These are phyloP conservation scores for Andrena camellia DNA, from an alignment of 2,888 invertebrate genomes.

Conservation along the genomic window DNA sequence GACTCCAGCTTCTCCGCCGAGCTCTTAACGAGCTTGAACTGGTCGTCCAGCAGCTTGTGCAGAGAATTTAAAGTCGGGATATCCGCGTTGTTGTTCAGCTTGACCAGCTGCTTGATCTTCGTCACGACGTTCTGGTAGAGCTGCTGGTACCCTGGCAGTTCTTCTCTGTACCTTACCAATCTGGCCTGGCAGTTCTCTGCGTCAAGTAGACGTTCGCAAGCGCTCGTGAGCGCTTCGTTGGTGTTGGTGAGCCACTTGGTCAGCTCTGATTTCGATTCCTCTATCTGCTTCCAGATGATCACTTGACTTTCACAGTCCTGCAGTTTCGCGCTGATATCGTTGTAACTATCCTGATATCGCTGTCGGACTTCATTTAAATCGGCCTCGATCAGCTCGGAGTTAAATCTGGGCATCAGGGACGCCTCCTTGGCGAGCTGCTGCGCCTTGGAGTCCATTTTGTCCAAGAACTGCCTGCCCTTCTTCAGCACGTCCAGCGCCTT, in stretches of 20 bases:
- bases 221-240: constrained; percentile 91
- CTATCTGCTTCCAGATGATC: constrained; percentile 97
- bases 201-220: constrained; percentile 92
- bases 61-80: constrained; percentile 90
- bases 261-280: constrained; percentile 93
- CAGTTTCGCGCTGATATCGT: constrained; percentile 90
- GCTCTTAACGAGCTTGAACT: constrained; percentile 91
- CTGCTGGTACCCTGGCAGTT: constrained; percentile 92
- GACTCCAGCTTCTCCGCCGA: constrained; percentile 91
- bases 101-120: constrained; percentile 92
- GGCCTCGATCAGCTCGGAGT: constrained; percentile 86
- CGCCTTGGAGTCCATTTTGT: constrained; percentile 92
- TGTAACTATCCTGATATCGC: constrained; percentile 90
- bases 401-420: constrained; percentile 89
- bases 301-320: constrained; percentile 95
- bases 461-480: constrained; percentile 91
- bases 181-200: constrained; percentile 92
- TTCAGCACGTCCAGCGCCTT: constrained; percentile 91
- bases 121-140: constrained; percentile 91
- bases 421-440: constrained; percentile 90
- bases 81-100: constrained; percentile 89
- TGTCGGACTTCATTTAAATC: constrained; percentile 88
- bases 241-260: constrained; percentile 94
- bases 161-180: constrained; percentile 93
- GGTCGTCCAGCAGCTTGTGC: constrained; percentile 89